Evolutionary conservation across 2,888 invertebrate genomes (phyloP).

Genomic region (Eilema griseolum): DNA sequence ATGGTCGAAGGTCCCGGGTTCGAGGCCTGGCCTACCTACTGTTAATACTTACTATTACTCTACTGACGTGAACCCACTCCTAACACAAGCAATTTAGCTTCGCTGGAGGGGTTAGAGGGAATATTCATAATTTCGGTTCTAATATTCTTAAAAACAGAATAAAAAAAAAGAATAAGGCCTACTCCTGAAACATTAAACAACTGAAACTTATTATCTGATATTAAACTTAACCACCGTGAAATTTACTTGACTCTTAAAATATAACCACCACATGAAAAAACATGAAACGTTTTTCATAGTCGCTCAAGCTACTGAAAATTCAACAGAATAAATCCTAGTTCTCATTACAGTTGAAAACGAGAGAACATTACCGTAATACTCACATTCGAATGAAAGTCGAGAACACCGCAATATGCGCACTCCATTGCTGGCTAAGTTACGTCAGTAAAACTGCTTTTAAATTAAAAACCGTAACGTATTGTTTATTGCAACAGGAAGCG

Average conservation of each 20-base stretch:
- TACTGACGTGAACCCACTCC: too few species aligned
- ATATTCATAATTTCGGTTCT: too few species aligned
- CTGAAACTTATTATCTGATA: too few species aligned
- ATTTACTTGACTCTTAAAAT: background rate
- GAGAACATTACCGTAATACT: slow-evolving; percentile 45
- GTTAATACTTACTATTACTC: too few species aligned
- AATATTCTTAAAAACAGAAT: too few species aligned
- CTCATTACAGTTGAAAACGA: slow-evolving; percentile 39
- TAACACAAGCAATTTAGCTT: too few species aligned
- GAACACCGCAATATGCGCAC: slow-evolving; percentile 38
- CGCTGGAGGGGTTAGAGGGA: too few species aligned
- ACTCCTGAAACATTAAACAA: too few species aligned
- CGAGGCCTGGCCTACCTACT: too few species aligned
- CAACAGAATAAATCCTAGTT: slow-evolving; percentile 29
- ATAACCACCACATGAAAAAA: slow-evolving; percentile 9
- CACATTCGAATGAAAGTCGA: slow-evolving; percentile 29
- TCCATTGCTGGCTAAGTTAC: slow-evolving; percentile 40
- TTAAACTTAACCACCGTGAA: background rate
- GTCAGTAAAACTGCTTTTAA: slow-evolving; percentile 57
- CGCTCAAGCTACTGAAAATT: slow-evolving; percentile 17
- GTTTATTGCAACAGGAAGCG: slow-evolving; percentile 59
- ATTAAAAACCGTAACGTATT: slow-evolving; percentile 63
- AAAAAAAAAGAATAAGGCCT: too few species aligned
- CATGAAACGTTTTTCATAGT: slow-evolving; percentile 16
- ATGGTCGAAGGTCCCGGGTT: too few species aligned